Conservation (phyloP, 2,113 vertebrate genomes). For the Sardina pilchardus region DNA sequence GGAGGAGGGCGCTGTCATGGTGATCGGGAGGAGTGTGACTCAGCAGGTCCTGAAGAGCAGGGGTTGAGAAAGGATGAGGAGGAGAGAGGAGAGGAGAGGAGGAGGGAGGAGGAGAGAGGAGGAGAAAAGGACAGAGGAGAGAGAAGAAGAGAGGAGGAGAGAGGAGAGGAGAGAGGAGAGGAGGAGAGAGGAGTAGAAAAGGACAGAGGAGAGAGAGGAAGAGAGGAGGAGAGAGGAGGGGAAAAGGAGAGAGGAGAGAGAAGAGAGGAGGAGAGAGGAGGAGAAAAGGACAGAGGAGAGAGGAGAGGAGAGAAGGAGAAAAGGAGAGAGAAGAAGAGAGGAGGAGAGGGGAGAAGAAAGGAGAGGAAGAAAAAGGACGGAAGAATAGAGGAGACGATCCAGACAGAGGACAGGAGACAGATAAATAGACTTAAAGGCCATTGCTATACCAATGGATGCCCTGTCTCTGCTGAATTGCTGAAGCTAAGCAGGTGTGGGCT, state of each 20-base stretch:
- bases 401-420: neutral
- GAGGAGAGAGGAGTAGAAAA: neutral
- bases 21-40: slow-evolving; percentile 69
- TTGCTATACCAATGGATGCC: no score
- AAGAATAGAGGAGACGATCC: neutral
- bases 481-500: no score
- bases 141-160: neutral
- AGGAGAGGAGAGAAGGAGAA: slow-evolving; percentile 1
- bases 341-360: neutral
- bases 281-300: neutral
- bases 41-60: slow-evolving; percentile 64
- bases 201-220: neutral
- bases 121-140: neutral
- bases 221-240: no score
- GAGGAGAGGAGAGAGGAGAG: neutral
- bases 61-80: neutral
- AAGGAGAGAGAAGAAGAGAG: neutral
- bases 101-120: neutral
- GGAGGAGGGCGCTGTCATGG: slow-evolving; percentile 55
- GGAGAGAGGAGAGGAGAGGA: neutral
- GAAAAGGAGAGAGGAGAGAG: neutral
- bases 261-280: neutral
- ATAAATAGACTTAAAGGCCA: neutral
- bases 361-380: no score
- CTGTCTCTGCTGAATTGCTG: no score